phyloP scores from a whole-genome alignment of 2,113 vertebrate species.

The Cyprinus carpio region DNA sequence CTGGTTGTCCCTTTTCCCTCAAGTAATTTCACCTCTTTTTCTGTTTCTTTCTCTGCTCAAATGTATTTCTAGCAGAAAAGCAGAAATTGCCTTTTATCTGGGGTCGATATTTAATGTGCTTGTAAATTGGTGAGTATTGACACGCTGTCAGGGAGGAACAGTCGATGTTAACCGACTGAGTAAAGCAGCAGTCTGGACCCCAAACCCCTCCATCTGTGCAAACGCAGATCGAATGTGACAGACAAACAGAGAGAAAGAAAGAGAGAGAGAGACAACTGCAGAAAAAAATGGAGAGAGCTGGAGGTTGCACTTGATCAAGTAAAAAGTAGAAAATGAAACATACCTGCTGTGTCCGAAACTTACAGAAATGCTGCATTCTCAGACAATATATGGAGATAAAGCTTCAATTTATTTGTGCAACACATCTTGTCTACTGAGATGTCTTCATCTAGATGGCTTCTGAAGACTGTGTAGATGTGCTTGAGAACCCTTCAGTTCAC shows the following conservation, averaged over 20 bases:
- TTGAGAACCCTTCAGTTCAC: background rate
- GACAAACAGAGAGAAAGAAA: background rate
- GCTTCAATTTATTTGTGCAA: background rate
- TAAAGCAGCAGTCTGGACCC: constrained; percentile 58
- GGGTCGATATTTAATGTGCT: constrained; percentile 91
- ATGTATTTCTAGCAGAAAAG: constrained; percentile 74
- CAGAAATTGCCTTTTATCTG: constrained; percentile 94
- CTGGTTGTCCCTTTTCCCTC: too few relatives aligned
- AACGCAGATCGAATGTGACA: constrained; percentile 29
- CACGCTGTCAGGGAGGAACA: constrained; percentile 87
- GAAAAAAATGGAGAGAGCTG: background rate
- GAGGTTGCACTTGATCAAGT: background rate
- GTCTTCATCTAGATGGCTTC: background rate
- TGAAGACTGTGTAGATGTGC: background rate
- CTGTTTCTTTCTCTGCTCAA: constrained; percentile 34
- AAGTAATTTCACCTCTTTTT: background rate
- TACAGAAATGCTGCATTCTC: background rate
- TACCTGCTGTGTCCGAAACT: background rate
- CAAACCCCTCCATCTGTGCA: constrained; percentile 41
- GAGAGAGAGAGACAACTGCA: background rate
- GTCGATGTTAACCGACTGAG: constrained; percentile 79
- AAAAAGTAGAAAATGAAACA: background rate
- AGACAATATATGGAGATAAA: background rate
- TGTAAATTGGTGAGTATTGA: constrained; percentile 97
- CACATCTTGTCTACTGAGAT: background rate